These are phyloP conservation scores for Drosophila pseudotakahashii DNA, from an alignment of 2,888 invertebrate genomes.

Conservation along the genomic window DNA sequence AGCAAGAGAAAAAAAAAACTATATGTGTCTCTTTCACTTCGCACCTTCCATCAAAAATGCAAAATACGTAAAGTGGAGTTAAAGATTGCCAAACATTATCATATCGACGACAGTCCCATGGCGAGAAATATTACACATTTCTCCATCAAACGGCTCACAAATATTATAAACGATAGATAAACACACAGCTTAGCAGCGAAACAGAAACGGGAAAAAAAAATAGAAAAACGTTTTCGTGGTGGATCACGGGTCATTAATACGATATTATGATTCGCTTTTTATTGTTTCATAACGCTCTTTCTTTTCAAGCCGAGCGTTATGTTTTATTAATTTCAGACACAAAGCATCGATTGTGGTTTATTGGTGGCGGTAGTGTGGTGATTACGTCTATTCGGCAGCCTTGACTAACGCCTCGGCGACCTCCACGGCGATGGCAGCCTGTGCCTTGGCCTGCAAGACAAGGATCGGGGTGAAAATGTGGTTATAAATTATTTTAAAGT, in stretches of 20 bases:
- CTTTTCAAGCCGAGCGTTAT: conserved; percentile 50
- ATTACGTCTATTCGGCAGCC: conserved; percentile 87
- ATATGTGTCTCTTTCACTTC: conserved; percentile 1
- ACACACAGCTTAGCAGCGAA: conserved; percentile 22
- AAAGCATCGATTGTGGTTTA: conserved; percentile 49
- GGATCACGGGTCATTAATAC: conserved; percentile 48
- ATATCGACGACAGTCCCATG: conserved; percentile 8
- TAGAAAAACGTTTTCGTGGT: conserved; percentile 29
- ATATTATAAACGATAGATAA: conserved; percentile 20
- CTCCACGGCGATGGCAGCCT: conserved; percentile 96
- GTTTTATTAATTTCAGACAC: conserved; percentile 59
- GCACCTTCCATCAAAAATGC: conserved; percentile 11
- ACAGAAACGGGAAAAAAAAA: conserved; percentile 10
- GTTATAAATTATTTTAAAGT: not conserved
- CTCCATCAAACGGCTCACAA: conserved; percentile 9
- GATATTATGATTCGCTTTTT: conserved; percentile 68
- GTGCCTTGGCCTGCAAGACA: conserved; percentile 89
- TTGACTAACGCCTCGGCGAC: conserved; percentile 97
- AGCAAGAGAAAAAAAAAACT: not conserved
- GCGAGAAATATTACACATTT: conserved; percentile 21
- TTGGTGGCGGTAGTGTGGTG: conserved; percentile 44
- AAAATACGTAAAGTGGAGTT: conserved; percentile 5
- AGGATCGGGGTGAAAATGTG: not conserved
- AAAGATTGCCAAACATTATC: conserved; percentile 8
- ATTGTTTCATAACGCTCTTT: conserved; percentile 70